Evolutionary conservation across 2,113 vertebrate genomes (phyloP), one percentile per base, ranked within the genome.

Genomic region (Opisthocomus hoazin): DNA sequence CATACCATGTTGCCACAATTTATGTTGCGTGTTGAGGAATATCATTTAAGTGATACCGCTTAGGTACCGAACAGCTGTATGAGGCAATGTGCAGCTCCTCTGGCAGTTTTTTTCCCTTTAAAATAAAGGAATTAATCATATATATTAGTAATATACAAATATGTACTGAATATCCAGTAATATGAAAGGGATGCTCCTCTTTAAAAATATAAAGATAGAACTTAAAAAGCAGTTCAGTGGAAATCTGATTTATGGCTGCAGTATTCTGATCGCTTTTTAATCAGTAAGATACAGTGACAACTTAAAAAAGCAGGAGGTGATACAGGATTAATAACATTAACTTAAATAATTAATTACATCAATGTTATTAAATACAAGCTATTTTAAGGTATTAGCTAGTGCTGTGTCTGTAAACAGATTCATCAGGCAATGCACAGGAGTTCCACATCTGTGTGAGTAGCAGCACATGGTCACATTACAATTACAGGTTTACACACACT

Each of bases 181-280:
- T 36, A 60, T 21, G n/a, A 34, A 73, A 86, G 18, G 15, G 19
- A 46, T 41, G 15, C 16, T 79, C 34, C 48, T 61, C 39, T 74
- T 73, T 5, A 29, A 68, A 88, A 88, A 83, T 15, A 26, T 3
- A 70, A 65, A 83, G 57, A 11, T 37, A 26, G 27, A 91, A 68
- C 11, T 74, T 90, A n/a, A 81, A 86, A 86, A 64, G 46, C 63
- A 77, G 58, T 90, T 95, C 15, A n/a, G 15, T 80, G 64, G 23
- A 84, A 93, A 83, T 69, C n/a, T 57, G 39, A 88, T 88, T 92
- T 63, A 87, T 1, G 0, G 37, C 53, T 81, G 43, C 88, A 53
- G 57, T 68, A 60, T 50, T 78, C 69, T 71, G 74, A 30, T 17
- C 5, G 21, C 29, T 65, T 81, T 91, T 53, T 63, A 32, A 53